These are phyloP conservation scores for Oscheius myriophilus DNA, from an alignment of 2,888 invertebrate species.

Conservation along the genomic window DNA sequence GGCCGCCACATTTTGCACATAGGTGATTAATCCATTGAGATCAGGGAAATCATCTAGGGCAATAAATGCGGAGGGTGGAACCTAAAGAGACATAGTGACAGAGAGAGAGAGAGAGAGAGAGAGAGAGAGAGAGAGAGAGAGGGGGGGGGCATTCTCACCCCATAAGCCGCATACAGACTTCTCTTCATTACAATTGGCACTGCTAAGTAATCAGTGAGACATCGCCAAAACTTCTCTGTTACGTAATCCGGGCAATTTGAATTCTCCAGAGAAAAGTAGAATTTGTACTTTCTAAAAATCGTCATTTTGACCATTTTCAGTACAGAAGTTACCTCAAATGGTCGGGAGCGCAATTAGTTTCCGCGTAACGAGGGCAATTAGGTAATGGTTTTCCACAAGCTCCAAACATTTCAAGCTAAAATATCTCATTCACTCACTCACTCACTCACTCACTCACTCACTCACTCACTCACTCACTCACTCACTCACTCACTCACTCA, in stretches of 20 bases:
- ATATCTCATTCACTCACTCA: not conserved
- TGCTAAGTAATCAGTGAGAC: slow-evolving; percentile 37
- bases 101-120: too few relatives aligned
- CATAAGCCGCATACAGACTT: slow-evolving; percentile 42
- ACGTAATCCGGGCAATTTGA: slow-evolving; percentile 28
- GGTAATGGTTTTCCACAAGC: slow-evolving; percentile 5
- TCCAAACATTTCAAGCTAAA: slow-evolving; percentile 9
- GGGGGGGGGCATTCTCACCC: slow-evolving; percentile 6
- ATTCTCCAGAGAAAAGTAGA: slow-evolving; percentile 29
- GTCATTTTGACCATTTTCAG: too few relatives aligned
- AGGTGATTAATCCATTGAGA: too few relatives aligned
- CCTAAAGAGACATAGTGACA: too few relatives aligned
- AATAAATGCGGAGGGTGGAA: too few relatives aligned
- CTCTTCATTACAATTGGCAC: slow-evolving; percentile 48
- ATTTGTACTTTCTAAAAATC: slow-evolving; percentile 19
- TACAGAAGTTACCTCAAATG: too few relatives aligned
- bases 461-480: too few relatives aligned
- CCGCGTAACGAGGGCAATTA: not conserved
- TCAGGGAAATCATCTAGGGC: too few relatives aligned
- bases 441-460: not conserved
- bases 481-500: too few relatives aligned
- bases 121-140: not conserved
- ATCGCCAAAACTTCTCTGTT: slow-evolving; percentile 32
- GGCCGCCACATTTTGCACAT: too few relatives aligned
- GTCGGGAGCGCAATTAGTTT: too few relatives aligned